A percentile compares a stretch with the other conserved stretches of the same genome.
Conservation (phyloP, 2,797 vertebrate species). For the Epinephelus awoara region DNA sequence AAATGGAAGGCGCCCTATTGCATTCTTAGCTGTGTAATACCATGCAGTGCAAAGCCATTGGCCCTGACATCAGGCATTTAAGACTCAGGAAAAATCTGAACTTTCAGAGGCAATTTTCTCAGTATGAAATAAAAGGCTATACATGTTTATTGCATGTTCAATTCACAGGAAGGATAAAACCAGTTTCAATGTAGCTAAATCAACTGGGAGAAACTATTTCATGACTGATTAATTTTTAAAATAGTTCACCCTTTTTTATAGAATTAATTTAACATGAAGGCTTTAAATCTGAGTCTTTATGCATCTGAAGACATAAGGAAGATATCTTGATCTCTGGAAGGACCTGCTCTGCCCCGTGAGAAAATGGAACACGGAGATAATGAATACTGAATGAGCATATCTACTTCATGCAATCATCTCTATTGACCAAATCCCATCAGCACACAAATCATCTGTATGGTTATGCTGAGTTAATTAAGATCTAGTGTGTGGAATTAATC, state of each 20-base stretch:
- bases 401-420: slow-evolving; percentile 73
- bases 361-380: slow-evolving; percentile 70
- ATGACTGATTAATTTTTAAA: slow-evolving; percentile 54
- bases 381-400: slow-evolving; percentile 79
- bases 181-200: slow-evolving; percentile 34
- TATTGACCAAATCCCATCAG: slow-evolving; percentile 75
- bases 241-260: slow-evolving; percentile 37
- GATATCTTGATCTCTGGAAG: slow-evolving; percentile 63
- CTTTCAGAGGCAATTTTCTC: slow-evolving; percentile 40
- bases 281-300: slow-evolving; percentile 50
- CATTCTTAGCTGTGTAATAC: slow-evolving; percentile 51
- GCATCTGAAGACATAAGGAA: slow-evolving; percentile 53
- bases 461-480: slow-evolving; percentile 79
- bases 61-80: slow-evolving; percentile 46
- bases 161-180: slow-evolving; percentile 33
- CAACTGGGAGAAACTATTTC: slow-evolving; percentile 38
- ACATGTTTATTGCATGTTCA: slow-evolving; percentile 35
- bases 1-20: slow-evolving; percentile 44
- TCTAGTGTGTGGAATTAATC: slow-evolving; percentile 73
- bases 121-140: no score
- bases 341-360: slow-evolving; percentile 61
- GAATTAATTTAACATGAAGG: slow-evolving; percentile 65
- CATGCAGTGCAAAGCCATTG: slow-evolving; percentile 40
- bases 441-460: slow-evolving; percentile 74
- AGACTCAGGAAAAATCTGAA: slow-evolving; percentile 12